Conservation (phyloP, 2,113 vertebrate genomes). For the Mirounga angustirostris region DNA sequence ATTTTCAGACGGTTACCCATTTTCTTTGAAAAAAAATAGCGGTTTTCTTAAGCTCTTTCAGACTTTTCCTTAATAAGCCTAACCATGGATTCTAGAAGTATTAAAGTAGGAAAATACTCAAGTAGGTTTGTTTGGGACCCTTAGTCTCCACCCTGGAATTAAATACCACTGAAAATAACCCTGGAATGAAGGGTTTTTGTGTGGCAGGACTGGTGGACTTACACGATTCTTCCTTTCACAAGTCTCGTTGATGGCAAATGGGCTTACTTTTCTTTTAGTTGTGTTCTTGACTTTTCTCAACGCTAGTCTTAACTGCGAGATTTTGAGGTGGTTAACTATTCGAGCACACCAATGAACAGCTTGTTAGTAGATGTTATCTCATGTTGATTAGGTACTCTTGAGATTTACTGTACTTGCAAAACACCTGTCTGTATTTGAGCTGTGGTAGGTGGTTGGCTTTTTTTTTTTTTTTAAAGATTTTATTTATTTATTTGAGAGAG, state of each 20-base stretch:
- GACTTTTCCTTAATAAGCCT: slow-evolving; percentile 49
- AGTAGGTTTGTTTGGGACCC: slow-evolving; percentile 46
- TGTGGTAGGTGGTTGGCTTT: slow-evolving; percentile 49
- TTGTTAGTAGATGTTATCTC: slow-evolving; percentile 56
- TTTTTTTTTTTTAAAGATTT: neutral
- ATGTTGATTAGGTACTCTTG: slow-evolving; percentile 49
- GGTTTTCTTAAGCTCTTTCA: slow-evolving; percentile 14
- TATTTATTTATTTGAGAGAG: too few relatives aligned
- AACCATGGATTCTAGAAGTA: slow-evolving; percentile 48
- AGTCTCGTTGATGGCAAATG: slow-evolving; percentile 41
- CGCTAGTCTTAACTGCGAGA: neutral
- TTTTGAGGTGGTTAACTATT: slow-evolving; percentile 20
- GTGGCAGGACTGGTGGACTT: neutral
- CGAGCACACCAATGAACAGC: neutral
- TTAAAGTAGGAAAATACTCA: slow-evolving; percentile 52
- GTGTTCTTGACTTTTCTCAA: slow-evolving; percentile 36
- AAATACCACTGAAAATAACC: slow-evolving; percentile 59
- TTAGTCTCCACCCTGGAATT: slow-evolving; percentile 62
- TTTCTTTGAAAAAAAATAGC: neutral
- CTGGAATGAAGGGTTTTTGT: slow-evolving; percentile 58
- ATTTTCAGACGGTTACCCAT: slow-evolving; percentile 13
- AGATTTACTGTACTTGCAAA: slow-evolving; percentile 61
- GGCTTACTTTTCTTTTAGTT: neutral
- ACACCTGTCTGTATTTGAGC: slow-evolving; percentile 62
- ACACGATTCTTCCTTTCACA: slow-evolving; percentile 14